Evolutionary conservation across 2,113 vertebrate genomes (phyloP).

Genomic region (Engraulis encrasicolus): DNA sequence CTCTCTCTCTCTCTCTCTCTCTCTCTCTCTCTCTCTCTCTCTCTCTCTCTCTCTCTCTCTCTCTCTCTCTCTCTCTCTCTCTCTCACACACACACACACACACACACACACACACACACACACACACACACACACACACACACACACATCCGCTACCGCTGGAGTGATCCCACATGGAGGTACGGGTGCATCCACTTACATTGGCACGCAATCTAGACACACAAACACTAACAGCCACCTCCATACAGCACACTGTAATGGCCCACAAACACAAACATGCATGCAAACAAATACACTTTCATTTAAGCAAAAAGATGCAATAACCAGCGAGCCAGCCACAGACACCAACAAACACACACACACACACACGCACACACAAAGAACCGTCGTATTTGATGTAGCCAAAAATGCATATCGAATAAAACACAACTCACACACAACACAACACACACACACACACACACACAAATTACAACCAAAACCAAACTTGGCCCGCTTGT

Average conservation of each 20-base stretch:
- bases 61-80: neutral
- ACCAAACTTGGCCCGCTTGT: neutral
- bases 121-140: neutral
- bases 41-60: neutral
- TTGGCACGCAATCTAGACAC: constrained; percentile 32
- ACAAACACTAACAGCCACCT: constrained; percentile 32
- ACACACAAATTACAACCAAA: constrained; percentile 6
- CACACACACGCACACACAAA: neutral
- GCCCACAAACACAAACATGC: constrained; percentile 9
- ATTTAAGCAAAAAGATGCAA: neutral
- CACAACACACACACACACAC: neutral
- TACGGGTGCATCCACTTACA: constrained; percentile 41
- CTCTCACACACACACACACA: neutral
- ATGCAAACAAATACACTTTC: neutral
- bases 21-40: neutral
- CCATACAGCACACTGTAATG: too few relatives aligned
- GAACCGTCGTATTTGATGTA: too few relatives aligned
- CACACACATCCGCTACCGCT: constrained; percentile 50
- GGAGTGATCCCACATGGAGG: constrained; percentile 57
- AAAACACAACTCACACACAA: constrained; percentile 7
- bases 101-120: neutral
- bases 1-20: neutral
- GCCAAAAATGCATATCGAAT: too few relatives aligned
- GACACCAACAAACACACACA: neutral
- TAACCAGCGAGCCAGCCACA: neutral